phyloP scores from a whole-genome alignment of 2,113 vertebrate species.

The Brachyhypopomus occidentalis region DNA sequence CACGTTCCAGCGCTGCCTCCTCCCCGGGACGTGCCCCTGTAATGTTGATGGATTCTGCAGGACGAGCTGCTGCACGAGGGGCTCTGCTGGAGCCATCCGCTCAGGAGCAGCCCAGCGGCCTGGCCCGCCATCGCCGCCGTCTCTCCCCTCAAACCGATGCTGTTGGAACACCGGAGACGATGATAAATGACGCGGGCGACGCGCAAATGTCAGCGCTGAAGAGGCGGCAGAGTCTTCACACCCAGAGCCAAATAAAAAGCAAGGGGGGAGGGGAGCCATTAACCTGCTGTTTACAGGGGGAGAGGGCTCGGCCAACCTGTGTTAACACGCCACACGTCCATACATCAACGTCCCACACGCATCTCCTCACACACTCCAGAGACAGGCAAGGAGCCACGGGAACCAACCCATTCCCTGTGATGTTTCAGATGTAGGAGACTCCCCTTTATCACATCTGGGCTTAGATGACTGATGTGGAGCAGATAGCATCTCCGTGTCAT shows the following conservation, averaged over 20 bases:
- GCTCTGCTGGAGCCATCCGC: slow-evolving; percentile 39
- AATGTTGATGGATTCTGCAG: slow-evolving; percentile 50
- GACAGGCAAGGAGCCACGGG: neutral
- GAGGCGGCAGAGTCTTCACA: slow-evolving; percentile 18
- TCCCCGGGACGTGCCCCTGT: slow-evolving; percentile 17
- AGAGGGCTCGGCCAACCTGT: slow-evolving; percentile 25
- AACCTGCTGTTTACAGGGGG: slow-evolving; percentile 50
- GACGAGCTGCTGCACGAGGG: slow-evolving; percentile 19
- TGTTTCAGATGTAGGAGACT: neutral
- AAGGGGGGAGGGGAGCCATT: slow-evolving; percentile 33
- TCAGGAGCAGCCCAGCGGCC: slow-evolving; percentile 39
- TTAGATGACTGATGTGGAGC: slow-evolving; percentile 12
- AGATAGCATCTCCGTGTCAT: slow-evolving; percentile 5
- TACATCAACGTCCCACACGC: slow-evolving; percentile 28
- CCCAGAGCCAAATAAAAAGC: slow-evolving; percentile 43
- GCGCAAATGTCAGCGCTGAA: slow-evolving; percentile 46
- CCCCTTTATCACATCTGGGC: slow-evolving; percentile 13
- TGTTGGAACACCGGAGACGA: neutral
- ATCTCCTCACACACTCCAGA: neutral
- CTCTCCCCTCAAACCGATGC: slow-evolving; percentile 7
- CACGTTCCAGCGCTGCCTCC: slow-evolving; percentile 22
- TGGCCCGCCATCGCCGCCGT: slow-evolving; percentile 13
- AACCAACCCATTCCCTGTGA: neutral
- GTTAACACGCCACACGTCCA: slow-evolving; percentile 31
- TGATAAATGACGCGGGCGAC: slow-evolving; percentile 40